These are phyloP conservation scores for Papilio glaucus DNA, from an alignment of 1,140 invertebrate species.

Conservation along the genomic window DNA sequence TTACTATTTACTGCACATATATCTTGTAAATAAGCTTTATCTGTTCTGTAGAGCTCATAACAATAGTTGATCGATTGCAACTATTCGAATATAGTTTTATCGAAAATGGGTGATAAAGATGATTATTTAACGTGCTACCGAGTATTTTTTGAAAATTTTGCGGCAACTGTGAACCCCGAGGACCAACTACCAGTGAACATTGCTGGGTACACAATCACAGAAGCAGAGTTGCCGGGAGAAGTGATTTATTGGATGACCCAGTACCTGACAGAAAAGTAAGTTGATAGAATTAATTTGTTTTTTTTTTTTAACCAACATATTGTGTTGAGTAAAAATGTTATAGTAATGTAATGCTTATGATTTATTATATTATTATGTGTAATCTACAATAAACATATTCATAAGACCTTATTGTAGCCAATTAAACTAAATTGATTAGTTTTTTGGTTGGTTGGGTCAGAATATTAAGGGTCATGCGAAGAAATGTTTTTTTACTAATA, in stretches of 20 bases:
- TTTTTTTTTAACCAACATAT: background rate
- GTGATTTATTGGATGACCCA: constrained; percentile 90
- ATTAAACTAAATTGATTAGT: too few relatives aligned
- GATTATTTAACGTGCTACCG: constrained; percentile 88
- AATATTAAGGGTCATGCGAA: too few relatives aligned
- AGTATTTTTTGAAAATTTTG: constrained; percentile 88
- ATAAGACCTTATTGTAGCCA: too few relatives aligned
- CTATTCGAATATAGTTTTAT: constrained; percentile 48
- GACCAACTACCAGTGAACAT: constrained; percentile 90
- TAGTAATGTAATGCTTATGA: too few relatives aligned
- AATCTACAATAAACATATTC: too few relatives aligned
- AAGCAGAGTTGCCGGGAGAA: constrained; percentile 89
- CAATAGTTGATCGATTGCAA: constrained; percentile 64
- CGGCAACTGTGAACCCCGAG: constrained; percentile 86
- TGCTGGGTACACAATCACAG: constrained; percentile 86
- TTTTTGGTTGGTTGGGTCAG: too few relatives aligned
- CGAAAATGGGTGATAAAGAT: constrained; percentile 68
- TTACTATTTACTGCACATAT: constrained; percentile 41
- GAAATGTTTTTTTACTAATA: too few relatives aligned
- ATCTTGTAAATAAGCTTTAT: constrained; percentile 19
- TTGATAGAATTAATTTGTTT: constrained; percentile 42
- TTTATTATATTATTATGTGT: too few relatives aligned
- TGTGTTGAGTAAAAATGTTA: background rate
- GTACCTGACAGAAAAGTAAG: constrained; percentile 91
- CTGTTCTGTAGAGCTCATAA: constrained; percentile 42